Base-by-base conservation (phyloP, 2,888 invertebrate species). In the Brachyptera putata region DNA sequence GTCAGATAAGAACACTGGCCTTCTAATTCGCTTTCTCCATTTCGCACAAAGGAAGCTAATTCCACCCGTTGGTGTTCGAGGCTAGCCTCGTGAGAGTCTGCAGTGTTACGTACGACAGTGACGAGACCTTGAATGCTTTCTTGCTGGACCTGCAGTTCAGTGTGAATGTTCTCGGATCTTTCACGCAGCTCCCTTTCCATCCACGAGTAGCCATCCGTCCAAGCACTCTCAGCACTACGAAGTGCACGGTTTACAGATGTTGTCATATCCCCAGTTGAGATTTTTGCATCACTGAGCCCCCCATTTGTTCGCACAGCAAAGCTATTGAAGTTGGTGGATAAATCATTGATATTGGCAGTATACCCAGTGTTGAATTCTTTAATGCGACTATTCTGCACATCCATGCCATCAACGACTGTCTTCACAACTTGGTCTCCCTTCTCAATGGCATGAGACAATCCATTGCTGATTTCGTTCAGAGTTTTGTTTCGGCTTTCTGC, bases 11-110 rank as follows among this genome's bases (percentile, higher is more conserved):
- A 65, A 39, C 70, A 68, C 62, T 72, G 70, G 48, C 64, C 65
- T 56, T 72, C 71, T 11, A 74, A 65, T 59, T 73, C 72, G 3
- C 66, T 67, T 34, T 69, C 69, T 14, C 74, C 66, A 48, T 72
- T 68, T 7, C 65, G 61, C 16, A 69, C 65, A 50, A 67, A 67
- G 11, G 64, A 61, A 5, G 63, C 64, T 41, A 69, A 65, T 48
- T 66, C 66, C 18, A 62, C 59, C 26, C 71, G 67, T 37, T 73
- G 70, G 49, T 70, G 64, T 64, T 73, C 71, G 61, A 74, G 66
- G 3, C 70, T 65, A 30, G 68, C 67, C 34, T 65, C 64, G 43
- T 75, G 74, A 61, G 41, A 24, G 26, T 58, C 41, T 1, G 59
- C 46, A 2, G 46, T 39, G 14, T 16, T 34, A 11, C 30, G 30